Conservation (phyloP, 2,113 vertebrate species). For the Lontra canadensis region DNA sequence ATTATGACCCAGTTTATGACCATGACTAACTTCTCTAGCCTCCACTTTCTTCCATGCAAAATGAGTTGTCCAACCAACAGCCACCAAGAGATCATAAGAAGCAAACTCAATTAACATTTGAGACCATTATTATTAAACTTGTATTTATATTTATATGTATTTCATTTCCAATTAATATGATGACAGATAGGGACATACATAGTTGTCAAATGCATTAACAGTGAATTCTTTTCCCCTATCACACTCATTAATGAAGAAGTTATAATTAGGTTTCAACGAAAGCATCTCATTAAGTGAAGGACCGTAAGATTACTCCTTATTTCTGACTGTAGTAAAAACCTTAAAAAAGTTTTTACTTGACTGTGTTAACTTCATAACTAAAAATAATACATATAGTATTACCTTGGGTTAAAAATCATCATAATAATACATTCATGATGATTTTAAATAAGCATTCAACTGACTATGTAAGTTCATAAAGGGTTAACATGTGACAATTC, state of each 20-base stretch:
- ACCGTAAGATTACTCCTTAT: background rate
- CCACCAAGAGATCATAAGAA: background rate
- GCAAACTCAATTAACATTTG: background rate
- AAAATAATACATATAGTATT: background rate
- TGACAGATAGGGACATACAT: background rate
- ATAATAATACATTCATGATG: background rate
- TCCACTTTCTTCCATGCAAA: background rate
- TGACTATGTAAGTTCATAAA: background rate
- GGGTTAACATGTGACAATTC: background rate
- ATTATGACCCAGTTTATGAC: background rate
- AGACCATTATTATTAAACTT: background rate
- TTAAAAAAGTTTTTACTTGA: background rate
- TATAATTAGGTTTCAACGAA: slow-evolving; percentile 7
- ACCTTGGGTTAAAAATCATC: background rate
- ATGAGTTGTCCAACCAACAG: background rate
- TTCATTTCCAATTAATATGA: slow-evolving; percentile 25
- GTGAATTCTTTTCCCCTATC: background rate
- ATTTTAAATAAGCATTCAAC: background rate
- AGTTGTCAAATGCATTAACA: slow-evolving; percentile 8
- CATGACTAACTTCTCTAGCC: background rate
- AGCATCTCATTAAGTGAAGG: slow-evolving; percentile 3
- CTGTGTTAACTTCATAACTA: background rate
- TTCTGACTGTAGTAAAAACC: background rate
- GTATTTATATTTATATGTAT: slow-evolving; percentile 14
- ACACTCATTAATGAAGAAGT: background rate